These are phyloP conservation scores for Bombus difficillimus DNA, from an alignment of 1,140 invertebrate genomes.

Conservation along the genomic window DNA sequence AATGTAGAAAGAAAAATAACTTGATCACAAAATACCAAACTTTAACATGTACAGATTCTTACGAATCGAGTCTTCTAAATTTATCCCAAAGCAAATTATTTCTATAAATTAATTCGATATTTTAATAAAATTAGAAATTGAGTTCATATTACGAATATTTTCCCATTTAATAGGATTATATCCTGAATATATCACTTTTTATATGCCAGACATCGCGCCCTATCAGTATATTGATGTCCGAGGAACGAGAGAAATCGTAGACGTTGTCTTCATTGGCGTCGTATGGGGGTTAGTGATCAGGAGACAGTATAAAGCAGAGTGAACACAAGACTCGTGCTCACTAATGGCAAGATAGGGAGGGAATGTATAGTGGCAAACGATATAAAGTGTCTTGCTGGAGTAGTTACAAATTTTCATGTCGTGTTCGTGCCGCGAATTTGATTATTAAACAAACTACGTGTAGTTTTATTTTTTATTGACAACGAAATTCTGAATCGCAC, in stretches of 20 bases:
- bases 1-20: too few species aligned
- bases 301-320: slow-evolving; percentile 61
- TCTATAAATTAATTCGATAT: neutral
- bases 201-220: neutral
- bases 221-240: neutral
- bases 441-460: neutral
- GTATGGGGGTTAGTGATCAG: slow-evolving; percentile 50
- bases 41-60: neutral
- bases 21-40: neutral
- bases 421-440: too few species aligned
- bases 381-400: neutral
- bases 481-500: too few species aligned
- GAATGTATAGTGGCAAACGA: slow-evolving; percentile 14
- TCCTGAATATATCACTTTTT: neutral
- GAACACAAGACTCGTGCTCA: slow-evolving; percentile 47
- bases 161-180: too few species aligned
- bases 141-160: neutral
- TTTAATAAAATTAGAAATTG: neutral
- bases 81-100: neutral
- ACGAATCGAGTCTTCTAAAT: neutral
- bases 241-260: slow-evolving; percentile 39
- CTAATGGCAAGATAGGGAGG: slow-evolving; percentile 55
- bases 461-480: neutral
- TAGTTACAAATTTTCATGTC: neutral
- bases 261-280: slow-evolving; percentile 27